Conservation (phyloP, 2,113 vertebrate species). For the Quiscalus mexicanus region DNA sequence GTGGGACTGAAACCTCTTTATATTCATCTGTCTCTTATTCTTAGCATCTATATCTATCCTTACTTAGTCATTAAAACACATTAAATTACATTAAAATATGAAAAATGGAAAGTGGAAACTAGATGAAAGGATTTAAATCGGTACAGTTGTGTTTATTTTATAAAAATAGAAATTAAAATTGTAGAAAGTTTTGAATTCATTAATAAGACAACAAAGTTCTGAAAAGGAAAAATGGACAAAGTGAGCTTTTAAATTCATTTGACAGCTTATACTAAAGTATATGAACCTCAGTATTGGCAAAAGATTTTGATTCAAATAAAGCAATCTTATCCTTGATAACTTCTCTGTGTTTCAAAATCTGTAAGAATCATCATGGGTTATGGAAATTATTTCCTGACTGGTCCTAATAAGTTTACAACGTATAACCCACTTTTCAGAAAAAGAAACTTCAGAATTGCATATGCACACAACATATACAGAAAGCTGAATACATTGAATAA, state of each 20-base stretch:
- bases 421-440: background rate
- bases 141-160: background rate
- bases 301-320: background rate
- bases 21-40: background rate
- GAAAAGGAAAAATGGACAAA: background rate
- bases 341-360: background rate
- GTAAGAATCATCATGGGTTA: background rate
- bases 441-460: background rate
- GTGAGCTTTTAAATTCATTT: background rate
- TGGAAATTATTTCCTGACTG: background rate
- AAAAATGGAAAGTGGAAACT: background rate
- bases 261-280: background rate
- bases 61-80: background rate
- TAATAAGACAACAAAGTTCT: background rate
- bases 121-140: background rate
- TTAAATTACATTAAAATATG: background rate
- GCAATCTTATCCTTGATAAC: background rate
- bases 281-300: background rate
- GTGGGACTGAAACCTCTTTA: background rate
- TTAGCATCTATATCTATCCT: background rate
- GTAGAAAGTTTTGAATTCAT: background rate
- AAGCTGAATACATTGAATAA: background rate
- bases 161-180: background rate
- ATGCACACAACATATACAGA: background rate
- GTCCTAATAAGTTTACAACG: background rate